A percentile compares a stretch with the other conserved stretches of the same genome.
phyloP scores from a whole-genome alignment of 1,140 invertebrate genomes.

The Neomicropteryx cornuta region DNA sequence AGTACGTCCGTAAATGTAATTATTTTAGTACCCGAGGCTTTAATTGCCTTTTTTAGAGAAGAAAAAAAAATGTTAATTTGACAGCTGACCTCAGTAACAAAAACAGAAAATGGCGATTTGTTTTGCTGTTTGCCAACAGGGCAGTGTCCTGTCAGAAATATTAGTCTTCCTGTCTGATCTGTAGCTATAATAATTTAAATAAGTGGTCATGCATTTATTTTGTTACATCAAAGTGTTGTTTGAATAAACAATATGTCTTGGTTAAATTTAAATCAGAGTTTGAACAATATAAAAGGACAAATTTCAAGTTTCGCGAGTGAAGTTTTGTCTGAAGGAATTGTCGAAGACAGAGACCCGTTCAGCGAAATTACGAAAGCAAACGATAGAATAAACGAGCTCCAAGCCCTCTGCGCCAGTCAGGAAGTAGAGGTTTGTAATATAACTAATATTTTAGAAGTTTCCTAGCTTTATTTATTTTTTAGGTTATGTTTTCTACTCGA shows the following conservation, averaged over 20 bases:
- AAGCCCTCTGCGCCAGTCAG: constrained; percentile 46
- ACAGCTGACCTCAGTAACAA: too few relatives aligned
- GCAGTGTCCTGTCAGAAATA: constrained; percentile 35
- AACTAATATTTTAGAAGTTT: constrained; percentile 6
- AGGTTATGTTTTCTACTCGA: too few relatives aligned
- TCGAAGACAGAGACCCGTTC: constrained; percentile 40
- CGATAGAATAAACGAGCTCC: constrained; percentile 41
- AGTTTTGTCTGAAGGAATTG: constrained; percentile 49
- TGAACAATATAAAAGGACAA: constrained; percentile 62
- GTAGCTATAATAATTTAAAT: constrained; percentile 23
- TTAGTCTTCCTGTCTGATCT: constrained; percentile 36
- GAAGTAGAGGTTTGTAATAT: constrained; percentile 48
- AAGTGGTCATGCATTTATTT: constrained; percentile 17
- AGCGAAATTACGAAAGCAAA: constrained; percentile 37
- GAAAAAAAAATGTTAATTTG: too few relatives aligned
- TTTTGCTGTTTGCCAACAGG: constrained; percentile 32
- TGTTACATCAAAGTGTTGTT: constrained; percentile 22
- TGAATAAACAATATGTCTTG: constrained; percentile 52
- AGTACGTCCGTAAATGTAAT: too few relatives aligned
- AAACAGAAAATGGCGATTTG: constrained; percentile 21
- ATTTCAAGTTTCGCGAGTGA: constrained; percentile 65
- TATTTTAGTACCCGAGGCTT: too few relatives aligned
- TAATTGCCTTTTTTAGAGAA: too few relatives aligned
- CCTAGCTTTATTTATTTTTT: too few relatives aligned
- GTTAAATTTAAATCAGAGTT: constrained; percentile 62